Percentiles rank a stretch among this genome's conserved stretches.
These are phyloP conservation scores for Geococcyx californianus DNA, from an alignment of 2,113 vertebrate species.

Conservation along the genomic window DNA sequence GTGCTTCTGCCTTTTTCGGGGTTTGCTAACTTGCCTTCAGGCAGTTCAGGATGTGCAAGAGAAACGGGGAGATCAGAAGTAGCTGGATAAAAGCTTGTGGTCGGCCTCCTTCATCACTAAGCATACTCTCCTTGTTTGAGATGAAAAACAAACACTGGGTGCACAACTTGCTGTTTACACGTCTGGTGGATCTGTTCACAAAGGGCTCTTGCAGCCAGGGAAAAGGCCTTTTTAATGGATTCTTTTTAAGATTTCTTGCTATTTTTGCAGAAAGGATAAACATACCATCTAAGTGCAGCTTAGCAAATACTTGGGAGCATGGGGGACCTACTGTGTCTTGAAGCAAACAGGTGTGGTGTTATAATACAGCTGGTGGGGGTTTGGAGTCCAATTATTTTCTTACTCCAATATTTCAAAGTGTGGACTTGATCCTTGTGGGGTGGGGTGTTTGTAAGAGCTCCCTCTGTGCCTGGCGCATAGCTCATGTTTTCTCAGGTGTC, in stretches of 20 bases:
- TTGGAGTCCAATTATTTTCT: neutral
- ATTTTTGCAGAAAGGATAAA: neutral
- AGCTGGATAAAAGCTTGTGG: constrained; percentile 2
- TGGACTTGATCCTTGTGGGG: neutral
- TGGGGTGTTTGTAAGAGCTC: neutral
- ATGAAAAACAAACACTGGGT: constrained; percentile 28
- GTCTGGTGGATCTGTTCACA: neutral
- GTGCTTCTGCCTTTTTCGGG: neutral
- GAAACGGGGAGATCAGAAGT: neutral
- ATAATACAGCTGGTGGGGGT: neutral
- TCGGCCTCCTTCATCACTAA: neutral
- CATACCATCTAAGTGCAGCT: neutral
- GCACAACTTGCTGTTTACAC: neutral
- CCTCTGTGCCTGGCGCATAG: neutral
- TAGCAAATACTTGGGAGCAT: neutral
- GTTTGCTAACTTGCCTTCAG: constrained; percentile 21
- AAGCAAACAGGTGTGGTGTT: neutral
- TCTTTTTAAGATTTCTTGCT: neutral
- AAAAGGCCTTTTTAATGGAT: neutral
- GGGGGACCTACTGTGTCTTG: neutral
- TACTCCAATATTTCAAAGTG: neutral
- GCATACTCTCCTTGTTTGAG: neutral
- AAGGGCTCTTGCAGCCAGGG: neutral
- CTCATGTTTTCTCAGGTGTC: neutral
- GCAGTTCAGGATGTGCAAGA: neutral